Base-by-base conservation (phyloP, 1,140 invertebrate genomes). In the Stenopsyche tienmushanensis region DNA sequence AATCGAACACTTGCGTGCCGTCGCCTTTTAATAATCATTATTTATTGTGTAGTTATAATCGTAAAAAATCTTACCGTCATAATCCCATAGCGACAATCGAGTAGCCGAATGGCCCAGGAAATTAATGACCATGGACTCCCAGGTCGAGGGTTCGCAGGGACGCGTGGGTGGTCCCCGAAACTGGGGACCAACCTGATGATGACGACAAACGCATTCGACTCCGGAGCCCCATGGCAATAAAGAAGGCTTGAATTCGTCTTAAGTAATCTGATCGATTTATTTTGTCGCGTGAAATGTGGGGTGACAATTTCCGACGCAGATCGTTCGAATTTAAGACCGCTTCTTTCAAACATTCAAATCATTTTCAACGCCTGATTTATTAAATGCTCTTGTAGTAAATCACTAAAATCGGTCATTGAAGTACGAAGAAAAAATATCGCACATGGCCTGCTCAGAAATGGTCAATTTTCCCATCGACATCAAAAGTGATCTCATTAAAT, bases 211-310 rank as follows among this genome's bases (percentile, higher is more conserved):
- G 1, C 29, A 15, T 49, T 49, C 20, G 18, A 49, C 47, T 49
- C n/a, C 13, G 20, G 15, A 17, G 24, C 45, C 21, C 15, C 15
- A 17, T 23, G 44, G 8, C 21, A n/a, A 17, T 62, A 62, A 62
- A 62, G 26, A 29, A 34, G 50, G 45, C 47, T 68, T 47, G 52
- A 64, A 68, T 64, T 68, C 64, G 66, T 64, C 66, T 45, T 53
- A 62, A 63, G 52, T 58, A 67, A 63, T 63, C 59, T 45, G 65
- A 67, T 64, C 65, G 65, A 67, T 67, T 58, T 63, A 67, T 67
- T 39, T 52, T 47, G 3, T 13, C 9, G 8, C 18, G 18, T 47
- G 5, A 47, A 8, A 9, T 47, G 44, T 13, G 7, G 7, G 44
- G 5, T 13, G 29, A 34, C 29, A 34, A 34, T 34, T 34, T 34